These are phyloP conservation scores for Diplodus sargus DNA, from an alignment of 2,797 vertebrate species.

Conservation along the genomic window DNA sequence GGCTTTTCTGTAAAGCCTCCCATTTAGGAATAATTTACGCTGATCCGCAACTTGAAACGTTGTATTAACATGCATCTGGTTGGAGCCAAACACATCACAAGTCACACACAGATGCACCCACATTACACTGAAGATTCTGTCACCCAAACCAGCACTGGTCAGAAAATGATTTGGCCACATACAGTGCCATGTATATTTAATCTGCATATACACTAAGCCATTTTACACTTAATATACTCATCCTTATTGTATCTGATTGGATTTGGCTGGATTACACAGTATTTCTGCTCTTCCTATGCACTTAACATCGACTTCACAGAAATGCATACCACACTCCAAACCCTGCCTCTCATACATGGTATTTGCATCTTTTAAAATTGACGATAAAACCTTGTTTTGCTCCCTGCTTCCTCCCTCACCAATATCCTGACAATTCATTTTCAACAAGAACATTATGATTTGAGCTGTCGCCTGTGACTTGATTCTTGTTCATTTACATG, in stretches of 20 bases:
- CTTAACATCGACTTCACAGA: not conserved
- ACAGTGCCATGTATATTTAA: conserved; percentile 39
- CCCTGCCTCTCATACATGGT: not conserved
- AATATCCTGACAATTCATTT: not conserved
- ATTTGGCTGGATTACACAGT: conserved; percentile 29
- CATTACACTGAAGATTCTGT: not conserved
- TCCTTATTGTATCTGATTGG: conserved; percentile 16
- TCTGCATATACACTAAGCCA: conserved; percentile 44
- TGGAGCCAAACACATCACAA: conserved; percentile 20
- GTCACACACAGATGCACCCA: not conserved
- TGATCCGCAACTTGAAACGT: conserved; percentile 42
- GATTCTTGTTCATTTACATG: conserved; percentile 18
- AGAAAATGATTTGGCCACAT: conserved; percentile 28
- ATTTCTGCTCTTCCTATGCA: not conserved
- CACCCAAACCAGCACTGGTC: conserved; percentile 10
- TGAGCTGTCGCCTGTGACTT: not conserved
- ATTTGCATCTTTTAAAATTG: conserved; percentile 14
- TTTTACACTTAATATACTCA: conserved; percentile 27
- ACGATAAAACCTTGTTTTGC: not conserved
- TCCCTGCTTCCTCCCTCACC: conserved; percentile 10
- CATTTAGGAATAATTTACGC: conserved; percentile 43
- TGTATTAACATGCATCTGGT: conserved; percentile 18
- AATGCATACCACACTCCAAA: not conserved
- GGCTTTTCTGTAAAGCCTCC: conserved; percentile 22
- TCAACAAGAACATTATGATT: conserved; percentile 1